A percentile compares a stretch with the other conserved stretches of the same genome.
phyloP scores from a whole-genome alignment of 2,888 invertebrate genomes.

The Dolichomitus sp. region DNA sequence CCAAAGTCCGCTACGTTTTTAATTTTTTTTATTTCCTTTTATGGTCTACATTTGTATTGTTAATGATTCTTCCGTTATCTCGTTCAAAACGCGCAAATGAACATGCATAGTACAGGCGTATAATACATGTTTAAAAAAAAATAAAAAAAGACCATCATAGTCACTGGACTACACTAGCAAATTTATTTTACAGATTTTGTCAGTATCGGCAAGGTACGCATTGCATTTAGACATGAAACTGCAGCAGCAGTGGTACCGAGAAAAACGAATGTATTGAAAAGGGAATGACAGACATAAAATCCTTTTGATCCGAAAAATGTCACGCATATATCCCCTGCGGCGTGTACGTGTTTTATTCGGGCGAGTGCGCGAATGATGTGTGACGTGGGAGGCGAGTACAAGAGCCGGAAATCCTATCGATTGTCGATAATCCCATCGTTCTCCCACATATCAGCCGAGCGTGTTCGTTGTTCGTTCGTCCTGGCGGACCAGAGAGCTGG shows the following conservation, averaged over 20 bases:
- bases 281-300: slow-evolving; percentile 27
- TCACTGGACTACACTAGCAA: not conserved
- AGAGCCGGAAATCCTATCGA: slow-evolving; percentile 58
- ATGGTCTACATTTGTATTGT: not conserved
- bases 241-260: not conserved
- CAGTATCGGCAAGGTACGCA: not conserved
- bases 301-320: slow-evolving; percentile 42
- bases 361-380: slow-evolving; percentile 38
- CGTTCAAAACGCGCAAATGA: not conserved
- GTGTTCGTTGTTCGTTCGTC: slow-evolving; percentile 16
- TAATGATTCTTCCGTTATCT: not conserved
- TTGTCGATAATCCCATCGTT: slow-evolving; percentile 63
- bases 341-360: not conserved
- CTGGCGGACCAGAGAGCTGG: slow-evolving; percentile 3
- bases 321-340: slow-evolving; percentile 6
- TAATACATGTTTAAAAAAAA: not conserved
- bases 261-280: slow-evolving; percentile 29
- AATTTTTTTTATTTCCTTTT: not conserved
- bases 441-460: slow-evolving; percentile 59
- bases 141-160: not conserved
- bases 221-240: not conserved
- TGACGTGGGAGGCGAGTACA: slow-evolving; percentile 8
- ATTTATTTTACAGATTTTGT: not conserved
- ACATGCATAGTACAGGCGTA: not conserved
- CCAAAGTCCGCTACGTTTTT: slow-evolving; percentile 13